A percentile compares a stretch with the other conserved stretches of the same genome.
These are phyloP conservation scores for Pterocles burchelli DNA, from an alignment of 2,113 vertebrate genomes.

Conservation along the genomic window DNA sequence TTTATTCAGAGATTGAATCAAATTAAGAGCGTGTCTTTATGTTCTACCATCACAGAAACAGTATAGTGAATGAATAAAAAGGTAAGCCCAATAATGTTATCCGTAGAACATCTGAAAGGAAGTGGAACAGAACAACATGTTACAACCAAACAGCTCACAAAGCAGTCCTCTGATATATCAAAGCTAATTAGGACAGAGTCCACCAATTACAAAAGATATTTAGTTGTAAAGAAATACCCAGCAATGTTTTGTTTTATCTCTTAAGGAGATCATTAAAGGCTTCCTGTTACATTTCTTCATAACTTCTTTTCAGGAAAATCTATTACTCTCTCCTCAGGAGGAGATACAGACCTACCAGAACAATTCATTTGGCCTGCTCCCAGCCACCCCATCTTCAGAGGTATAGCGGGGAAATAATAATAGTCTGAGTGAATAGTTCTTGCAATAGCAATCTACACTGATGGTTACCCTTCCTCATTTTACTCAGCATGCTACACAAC, in stretches of 20 bases:
- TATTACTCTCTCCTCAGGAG: not conserved
- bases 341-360: not conserved
- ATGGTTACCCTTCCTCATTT: not conserved
- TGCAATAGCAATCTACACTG: not conserved
- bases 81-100: conserved; percentile 18
- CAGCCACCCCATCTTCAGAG: not conserved
- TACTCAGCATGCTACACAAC: not conserved
- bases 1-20: not conserved
- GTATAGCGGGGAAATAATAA: not conserved
- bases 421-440: not conserved
- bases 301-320: conserved; percentile 61
- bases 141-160: conserved; percentile 50
- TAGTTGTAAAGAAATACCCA: conserved; percentile 50
- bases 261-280: conserved; percentile 48
- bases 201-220: conserved; percentile 64
- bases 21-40: not conserved
- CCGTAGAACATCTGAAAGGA: conserved; percentile 40
- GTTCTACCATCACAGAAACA: not conserved
- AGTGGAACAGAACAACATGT: conserved; percentile 58
- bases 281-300: conserved; percentile 53
- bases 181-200: conserved; percentile 43
- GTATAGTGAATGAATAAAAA: conserved; percentile 36
- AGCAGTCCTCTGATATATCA: conserved; percentile 44
- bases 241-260: conserved; percentile 29
- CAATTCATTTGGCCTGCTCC: not conserved